These are phyloP conservation scores for Chelidonichthys spinosus DNA, from an alignment of 2,797 vertebrate genomes.

Conservation along the genomic window DNA sequence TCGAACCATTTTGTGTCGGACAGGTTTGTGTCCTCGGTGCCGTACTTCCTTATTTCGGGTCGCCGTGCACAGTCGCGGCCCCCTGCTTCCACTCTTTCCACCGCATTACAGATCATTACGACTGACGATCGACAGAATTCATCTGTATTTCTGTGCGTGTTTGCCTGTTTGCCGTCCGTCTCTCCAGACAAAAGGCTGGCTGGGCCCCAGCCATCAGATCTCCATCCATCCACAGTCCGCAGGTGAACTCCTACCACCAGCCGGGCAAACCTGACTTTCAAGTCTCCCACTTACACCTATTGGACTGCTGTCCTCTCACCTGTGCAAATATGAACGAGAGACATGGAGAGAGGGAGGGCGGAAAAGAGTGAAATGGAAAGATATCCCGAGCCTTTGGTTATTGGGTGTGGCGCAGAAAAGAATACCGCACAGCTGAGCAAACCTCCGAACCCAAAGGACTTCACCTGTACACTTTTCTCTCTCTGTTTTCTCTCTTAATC, in stretches of 20 bases:
- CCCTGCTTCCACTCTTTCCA: background rate
- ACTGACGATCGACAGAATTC: constrained; percentile 46
- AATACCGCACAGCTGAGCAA: constrained; percentile 87
- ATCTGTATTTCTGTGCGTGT: constrained; percentile 28
- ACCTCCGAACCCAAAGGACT: constrained; percentile 80
- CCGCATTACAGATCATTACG: constrained; percentile 16
- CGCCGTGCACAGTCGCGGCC: background rate
- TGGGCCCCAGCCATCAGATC: constrained; percentile 65
- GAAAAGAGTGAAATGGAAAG: constrained; percentile 72
- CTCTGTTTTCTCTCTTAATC: constrained; percentile 84
- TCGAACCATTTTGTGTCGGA: constrained; percentile 10
- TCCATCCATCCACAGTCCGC: constrained; percentile 62
- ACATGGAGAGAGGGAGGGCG: constrained; percentile 47
- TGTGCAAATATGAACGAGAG: constrained; percentile 78
- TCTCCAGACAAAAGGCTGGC: constrained; percentile 71
- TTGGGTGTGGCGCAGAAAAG: constrained; percentile 81
- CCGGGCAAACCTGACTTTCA: constrained; percentile 85
- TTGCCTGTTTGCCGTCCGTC: constrained; percentile 72
- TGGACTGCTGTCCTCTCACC: constrained; percentile 78
- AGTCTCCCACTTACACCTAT: constrained; percentile 77
- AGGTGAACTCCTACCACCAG: constrained; percentile 72
- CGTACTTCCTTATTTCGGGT: background rate
- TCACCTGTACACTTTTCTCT: constrained; percentile 81
- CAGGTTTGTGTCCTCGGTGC: constrained; percentile 8
- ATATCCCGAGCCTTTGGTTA: constrained; percentile 77